Conservation (phyloP, 2,888 invertebrate genomes). For the Agrypnus murinus region DNA sequence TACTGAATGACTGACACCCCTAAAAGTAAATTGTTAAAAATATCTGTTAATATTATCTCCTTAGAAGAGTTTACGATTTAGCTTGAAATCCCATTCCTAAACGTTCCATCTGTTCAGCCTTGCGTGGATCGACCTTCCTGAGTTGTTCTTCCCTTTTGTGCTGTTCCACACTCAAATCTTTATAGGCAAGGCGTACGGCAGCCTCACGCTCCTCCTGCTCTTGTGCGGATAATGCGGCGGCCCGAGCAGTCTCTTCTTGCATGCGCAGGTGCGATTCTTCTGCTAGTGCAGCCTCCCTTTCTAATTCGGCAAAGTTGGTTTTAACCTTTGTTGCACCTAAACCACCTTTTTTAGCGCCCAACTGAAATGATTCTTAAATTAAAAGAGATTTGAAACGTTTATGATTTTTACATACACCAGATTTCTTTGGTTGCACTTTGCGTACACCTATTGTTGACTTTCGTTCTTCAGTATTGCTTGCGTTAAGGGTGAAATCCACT, state of each 20-base stretch:
- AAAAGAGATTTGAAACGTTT: no score
- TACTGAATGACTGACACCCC: slow-evolving; percentile 89
- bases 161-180: slow-evolving; percentile 80
- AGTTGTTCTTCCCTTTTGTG: slow-evolving; percentile 83
- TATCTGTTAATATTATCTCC: neutral
- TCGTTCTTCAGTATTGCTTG: slow-evolving; percentile 64
- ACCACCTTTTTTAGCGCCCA: slow-evolving; percentile 91
- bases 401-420: slow-evolving; percentile 78
- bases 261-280: slow-evolving; percentile 78
- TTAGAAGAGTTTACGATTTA: no score
- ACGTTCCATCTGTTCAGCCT: slow-evolving; percentile 91
- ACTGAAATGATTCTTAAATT: no score
- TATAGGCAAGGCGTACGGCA: slow-evolving; percentile 84
- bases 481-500: slow-evolving; percentile 62
- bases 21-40: slow-evolving; percentile 62
- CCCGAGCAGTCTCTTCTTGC: slow-evolving; percentile 70
- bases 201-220: slow-evolving; percentile 83
- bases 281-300: slow-evolving; percentile 89
- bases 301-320: slow-evolving; percentile 95
- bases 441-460: slow-evolving; percentile 83
- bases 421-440: slow-evolving; percentile 81
- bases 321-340: slow-evolving; percentile 96
- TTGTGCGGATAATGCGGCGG: slow-evolving; percentile 71
- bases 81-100: slow-evolving; percentile 91
- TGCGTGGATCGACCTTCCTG: slow-evolving; percentile 84